phyloP scores from a whole-genome alignment of 2,888 invertebrate species.

The Allacma fusca region DNA sequence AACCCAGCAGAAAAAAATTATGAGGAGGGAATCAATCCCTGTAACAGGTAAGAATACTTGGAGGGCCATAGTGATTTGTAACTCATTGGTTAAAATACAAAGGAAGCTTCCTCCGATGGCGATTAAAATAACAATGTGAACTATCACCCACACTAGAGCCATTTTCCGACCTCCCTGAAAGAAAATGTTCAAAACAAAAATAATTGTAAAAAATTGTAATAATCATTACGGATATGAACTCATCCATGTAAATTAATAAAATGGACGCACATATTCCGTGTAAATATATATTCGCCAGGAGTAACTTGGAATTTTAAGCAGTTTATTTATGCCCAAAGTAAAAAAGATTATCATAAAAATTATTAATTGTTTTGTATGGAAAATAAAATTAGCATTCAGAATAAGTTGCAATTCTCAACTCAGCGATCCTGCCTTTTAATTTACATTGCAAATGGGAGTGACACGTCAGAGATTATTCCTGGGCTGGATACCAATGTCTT shows the following conservation, averaged over 20 bases:
- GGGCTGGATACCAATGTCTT: background rate
- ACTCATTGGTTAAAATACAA: constrained; percentile 60
- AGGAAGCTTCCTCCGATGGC: constrained; percentile 60
- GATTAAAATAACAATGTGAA: constrained; percentile 58
- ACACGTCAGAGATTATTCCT: no score
- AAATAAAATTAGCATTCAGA: no score
- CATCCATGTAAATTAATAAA: no score
- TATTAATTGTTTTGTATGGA: no score
- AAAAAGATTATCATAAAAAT: no score
- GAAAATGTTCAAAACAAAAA: background rate
- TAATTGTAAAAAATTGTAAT: background rate
- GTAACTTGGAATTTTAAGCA: no score
- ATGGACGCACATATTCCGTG: no score
- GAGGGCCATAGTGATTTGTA: constrained; percentile 57
- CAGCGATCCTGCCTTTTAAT: no score
- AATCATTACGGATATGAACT: background rate
- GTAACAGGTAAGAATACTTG: constrained; percentile 58
- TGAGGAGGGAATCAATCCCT: constrained; percentile 57
- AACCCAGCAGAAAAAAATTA: constrained; percentile 60
- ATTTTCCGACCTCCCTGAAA: constrained; percentile 58
- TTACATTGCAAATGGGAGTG: no score
- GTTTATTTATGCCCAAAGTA: no score
- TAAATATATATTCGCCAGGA: no score
- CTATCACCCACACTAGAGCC: constrained; percentile 60
- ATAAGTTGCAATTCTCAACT: no score